These are phyloP conservation scores for Pristis pectinata DNA, from an alignment of 2,797 vertebrate genomes.

Conservation along the genomic window DNA sequence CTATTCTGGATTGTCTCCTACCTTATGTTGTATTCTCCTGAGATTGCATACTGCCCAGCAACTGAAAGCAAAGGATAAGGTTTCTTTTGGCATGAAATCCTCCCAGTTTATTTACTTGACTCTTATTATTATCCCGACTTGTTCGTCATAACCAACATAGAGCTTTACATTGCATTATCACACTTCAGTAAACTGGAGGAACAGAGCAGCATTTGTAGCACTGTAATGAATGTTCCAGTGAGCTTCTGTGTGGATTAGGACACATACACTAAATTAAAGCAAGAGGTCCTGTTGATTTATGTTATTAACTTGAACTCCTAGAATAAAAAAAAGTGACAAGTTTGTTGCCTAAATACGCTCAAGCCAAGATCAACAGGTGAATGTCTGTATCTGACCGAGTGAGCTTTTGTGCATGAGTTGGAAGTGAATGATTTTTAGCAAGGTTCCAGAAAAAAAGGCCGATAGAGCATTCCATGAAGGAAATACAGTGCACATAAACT, in stretches of 20 bases:
- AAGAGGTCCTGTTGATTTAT: background rate
- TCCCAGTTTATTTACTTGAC: background rate
- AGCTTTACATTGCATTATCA: background rate
- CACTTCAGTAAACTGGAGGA: background rate
- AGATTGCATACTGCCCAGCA: background rate
- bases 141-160: background rate
- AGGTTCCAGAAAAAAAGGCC: background rate
- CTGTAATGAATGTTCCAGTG: background rate
- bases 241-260: background rate
- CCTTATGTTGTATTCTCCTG: background rate
- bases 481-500: no score
- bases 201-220: background rate
- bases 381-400: background rate
- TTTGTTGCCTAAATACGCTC: background rate
- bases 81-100: background rate
- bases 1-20: no score
- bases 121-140: background rate
- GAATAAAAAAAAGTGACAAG: background rate
- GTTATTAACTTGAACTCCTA: background rate
- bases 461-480: no score
- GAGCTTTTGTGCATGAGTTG: background rate
- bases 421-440: background rate
- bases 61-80: constrained; percentile 18
- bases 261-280: background rate
- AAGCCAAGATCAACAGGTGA: no score